phyloP scores from a whole-genome alignment of 1,140 invertebrate species.

The Brachystomella parvula region DNA sequence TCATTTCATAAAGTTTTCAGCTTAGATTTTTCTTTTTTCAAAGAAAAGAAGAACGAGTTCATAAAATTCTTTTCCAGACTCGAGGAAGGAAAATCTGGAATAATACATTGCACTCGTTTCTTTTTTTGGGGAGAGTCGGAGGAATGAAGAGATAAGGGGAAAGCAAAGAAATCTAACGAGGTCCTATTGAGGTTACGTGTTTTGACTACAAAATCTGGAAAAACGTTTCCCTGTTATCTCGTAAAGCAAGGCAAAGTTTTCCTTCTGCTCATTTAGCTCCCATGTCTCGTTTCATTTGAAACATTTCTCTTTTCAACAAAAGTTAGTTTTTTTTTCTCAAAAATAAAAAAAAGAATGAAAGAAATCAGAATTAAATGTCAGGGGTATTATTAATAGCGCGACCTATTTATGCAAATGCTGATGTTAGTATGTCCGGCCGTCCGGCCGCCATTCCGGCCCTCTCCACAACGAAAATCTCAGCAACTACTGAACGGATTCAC shows the following conservation, averaged over 20 bases:
- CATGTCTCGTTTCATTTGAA: not conserved
- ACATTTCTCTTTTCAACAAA: too few relatives aligned
- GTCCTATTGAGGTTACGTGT: constrained; percentile 31
- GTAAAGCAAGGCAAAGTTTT: not conserved
- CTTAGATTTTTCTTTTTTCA: not conserved
- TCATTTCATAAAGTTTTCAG: not conserved
- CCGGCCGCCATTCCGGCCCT: too few relatives aligned
- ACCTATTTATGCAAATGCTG: too few relatives aligned
- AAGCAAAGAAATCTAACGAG: constrained; percentile 24
- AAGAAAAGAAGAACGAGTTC: too few relatives aligned
- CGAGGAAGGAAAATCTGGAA: too few relatives aligned
- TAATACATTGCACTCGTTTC: too few relatives aligned
- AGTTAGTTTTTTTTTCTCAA: too few relatives aligned
- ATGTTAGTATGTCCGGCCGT: too few relatives aligned
- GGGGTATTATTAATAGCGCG: not conserved
- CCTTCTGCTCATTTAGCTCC: not conserved
- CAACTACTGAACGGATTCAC: too few relatives aligned
- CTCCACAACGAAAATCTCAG: too few relatives aligned
- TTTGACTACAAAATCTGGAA: constrained; percentile 16
- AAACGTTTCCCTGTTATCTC: not conserved
- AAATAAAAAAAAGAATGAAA: too few relatives aligned
- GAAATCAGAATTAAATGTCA: not conserved
- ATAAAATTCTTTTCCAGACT: too few relatives aligned
- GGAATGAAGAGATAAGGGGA: constrained; percentile 18
- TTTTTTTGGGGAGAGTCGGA: not conserved